These are phyloP conservation scores for Danaus chrysippus DNA, from an alignment of 2,888 invertebrate genomes.

Conservation along the genomic window DNA sequence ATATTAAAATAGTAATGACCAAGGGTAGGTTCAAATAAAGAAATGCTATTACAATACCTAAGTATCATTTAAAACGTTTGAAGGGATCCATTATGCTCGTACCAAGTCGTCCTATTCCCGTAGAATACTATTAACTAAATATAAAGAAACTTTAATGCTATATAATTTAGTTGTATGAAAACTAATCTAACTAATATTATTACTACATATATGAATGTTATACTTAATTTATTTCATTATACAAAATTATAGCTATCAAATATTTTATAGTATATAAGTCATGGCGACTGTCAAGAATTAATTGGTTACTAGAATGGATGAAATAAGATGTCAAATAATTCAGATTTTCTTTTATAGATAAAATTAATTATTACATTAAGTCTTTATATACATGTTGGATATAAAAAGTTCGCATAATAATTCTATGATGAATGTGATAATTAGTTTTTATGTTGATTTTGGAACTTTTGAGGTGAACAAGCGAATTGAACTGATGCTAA, in stretches of 20 bases:
- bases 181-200: neutral
- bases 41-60: conserved; percentile 33
- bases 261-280: conserved; percentile 13
- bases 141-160: conserved; percentile 16
- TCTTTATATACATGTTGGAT: neutral
- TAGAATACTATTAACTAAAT: conserved; percentile 31
- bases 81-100: conserved; percentile 56
- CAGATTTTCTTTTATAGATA: conserved; percentile 24
- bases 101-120: conserved; percentile 57
- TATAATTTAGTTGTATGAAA: neutral
- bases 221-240: too few relatives aligned
- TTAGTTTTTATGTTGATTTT: too few relatives aligned
- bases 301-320: conserved; percentile 19
- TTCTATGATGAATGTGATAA: too few relatives aligned
- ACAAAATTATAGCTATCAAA: too few relatives aligned
- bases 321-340: conserved; percentile 21
- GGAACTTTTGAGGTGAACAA: too few relatives aligned
- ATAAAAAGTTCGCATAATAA: too few relatives aligned
- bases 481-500: too few relatives aligned
- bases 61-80: conserved; percentile 36
- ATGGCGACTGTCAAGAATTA: conserved; percentile 18
- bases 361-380: conserved; percentile 18
- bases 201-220: too few relatives aligned
- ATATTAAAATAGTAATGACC: conserved; percentile 32
- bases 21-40: conserved; percentile 35